Percentiles rank a stretch among this genome's conserved stretches.
Evolutionary conservation across 23 tunicate species (phyloP).

Genomic region (Halocynthia aurantium): DNA sequence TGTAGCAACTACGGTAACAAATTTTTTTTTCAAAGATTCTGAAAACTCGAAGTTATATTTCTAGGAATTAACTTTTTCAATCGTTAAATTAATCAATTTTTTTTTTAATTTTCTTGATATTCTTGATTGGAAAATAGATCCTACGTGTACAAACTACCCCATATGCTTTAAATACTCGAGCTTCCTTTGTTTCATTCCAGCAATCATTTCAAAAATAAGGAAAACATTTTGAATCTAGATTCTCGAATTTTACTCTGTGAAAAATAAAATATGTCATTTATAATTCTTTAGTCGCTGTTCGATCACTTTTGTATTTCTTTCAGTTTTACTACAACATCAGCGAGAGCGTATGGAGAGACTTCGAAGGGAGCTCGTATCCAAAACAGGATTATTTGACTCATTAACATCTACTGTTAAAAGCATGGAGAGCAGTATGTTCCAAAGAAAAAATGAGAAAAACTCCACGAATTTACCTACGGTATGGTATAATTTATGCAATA

Average conservation of each 20-base stretch:
- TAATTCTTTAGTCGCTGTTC: too few species aligned
- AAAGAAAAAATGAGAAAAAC: conserved; percentile 17
- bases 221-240: neutral
- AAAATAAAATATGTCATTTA: too few species aligned
- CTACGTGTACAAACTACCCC: too few species aligned
- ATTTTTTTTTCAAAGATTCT: too few species aligned
- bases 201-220: neutral
- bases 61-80: too few species aligned
- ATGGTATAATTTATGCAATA: neutral
- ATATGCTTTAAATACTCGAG: neutral
- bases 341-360: conserved; percentile 67
- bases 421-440: conserved; percentile 28
- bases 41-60: neutral
- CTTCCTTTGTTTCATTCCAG: neutral
- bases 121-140: too few species aligned
- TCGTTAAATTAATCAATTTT: too few species aligned
- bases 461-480: conserved; percentile 16
- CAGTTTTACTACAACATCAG: conserved; percentile 81
- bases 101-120: too few species aligned
- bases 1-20: too few species aligned
- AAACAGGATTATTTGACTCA: conserved; percentile 31
- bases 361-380: conserved; percentile 39
- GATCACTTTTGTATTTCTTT: conserved; percentile 2
- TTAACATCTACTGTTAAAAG: conserved; percentile 24
- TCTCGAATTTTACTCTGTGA: too few species aligned